These are phyloP conservation scores for Zaprionus camerounensis DNA, from an alignment of 1,140 invertebrate genomes.

Conservation along the genomic window DNA sequence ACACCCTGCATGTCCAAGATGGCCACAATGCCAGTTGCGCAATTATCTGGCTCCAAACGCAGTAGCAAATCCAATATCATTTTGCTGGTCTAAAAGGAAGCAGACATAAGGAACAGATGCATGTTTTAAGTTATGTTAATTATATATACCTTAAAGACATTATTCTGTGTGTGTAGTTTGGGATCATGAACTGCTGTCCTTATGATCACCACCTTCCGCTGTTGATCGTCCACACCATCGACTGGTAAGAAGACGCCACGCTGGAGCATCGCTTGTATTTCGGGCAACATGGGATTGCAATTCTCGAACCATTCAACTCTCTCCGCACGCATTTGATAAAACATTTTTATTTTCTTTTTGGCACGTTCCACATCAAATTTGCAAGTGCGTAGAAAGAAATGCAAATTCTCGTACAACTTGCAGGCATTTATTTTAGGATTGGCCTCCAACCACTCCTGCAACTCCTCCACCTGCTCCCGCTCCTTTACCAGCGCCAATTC, in stretches of 20 bases:
- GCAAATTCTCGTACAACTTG: slow-evolving; percentile 85
- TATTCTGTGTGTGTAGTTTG: slow-evolving; percentile 85
- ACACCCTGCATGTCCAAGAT: slow-evolving; percentile 87
- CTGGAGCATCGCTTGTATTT: slow-evolving; percentile 86
- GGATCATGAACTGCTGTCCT: slow-evolving; percentile 86
- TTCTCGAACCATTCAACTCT: slow-evolving; percentile 87
- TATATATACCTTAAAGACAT: slow-evolving; percentile 86
- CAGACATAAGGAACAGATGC: not conserved
- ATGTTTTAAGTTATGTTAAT: no score
- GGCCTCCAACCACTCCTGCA: slow-evolving; percentile 69
- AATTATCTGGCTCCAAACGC: slow-evolving; percentile 85
- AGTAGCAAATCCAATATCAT: slow-evolving; percentile 87
- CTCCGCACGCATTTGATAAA: slow-evolving; percentile 85
- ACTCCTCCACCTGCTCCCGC: slow-evolving; percentile 59
- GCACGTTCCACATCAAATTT: slow-evolving; percentile 87
- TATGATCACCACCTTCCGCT: slow-evolving; percentile 86
- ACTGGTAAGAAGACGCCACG: slow-evolving; percentile 87
- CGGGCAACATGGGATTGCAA: slow-evolving; percentile 86
- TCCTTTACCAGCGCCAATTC: slow-evolving; percentile 44
- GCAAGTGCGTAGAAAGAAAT: slow-evolving; percentile 87
- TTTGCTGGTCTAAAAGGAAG: slow-evolving; percentile 83
- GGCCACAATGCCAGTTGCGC: slow-evolving; percentile 86
- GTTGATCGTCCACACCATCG: slow-evolving; percentile 85
- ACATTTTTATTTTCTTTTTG: slow-evolving; percentile 86
- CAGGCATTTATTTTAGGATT: slow-evolving; percentile 80